Conservation (phyloP, 2,888 invertebrate species). For the Petrophora chlorosata region DNA sequence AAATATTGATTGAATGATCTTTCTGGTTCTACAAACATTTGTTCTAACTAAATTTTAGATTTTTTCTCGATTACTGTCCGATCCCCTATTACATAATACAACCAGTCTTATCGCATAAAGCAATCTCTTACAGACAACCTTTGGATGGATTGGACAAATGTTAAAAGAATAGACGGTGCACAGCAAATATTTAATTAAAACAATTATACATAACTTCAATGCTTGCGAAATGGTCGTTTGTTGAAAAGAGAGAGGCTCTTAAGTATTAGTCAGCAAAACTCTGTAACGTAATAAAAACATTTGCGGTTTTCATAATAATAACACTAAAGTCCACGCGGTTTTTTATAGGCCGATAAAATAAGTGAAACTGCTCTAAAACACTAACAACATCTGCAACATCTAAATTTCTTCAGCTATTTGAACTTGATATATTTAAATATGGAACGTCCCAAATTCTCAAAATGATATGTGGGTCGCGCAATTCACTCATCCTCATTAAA, state of each 20-base stretch:
- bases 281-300: not conserved
- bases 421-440: constrained; percentile 15
- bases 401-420: constrained; percentile 16
- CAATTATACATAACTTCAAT: no score
- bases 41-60: no score
- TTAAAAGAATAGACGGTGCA: no score
- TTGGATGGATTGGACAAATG: no score
- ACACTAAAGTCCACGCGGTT: constrained; percentile 1
- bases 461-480: constrained; percentile 57
- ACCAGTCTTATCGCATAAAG: no score
- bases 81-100: no score
- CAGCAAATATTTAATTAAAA: no score
- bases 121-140: no score
- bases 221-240: no score
- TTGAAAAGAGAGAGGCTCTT: not conserved
- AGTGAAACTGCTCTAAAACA: not conserved
- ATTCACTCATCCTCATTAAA: constrained; percentile 81
- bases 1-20: no score
- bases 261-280: not conserved
- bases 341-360: constrained; percentile 8
- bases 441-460: constrained; percentile 50
- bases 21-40: no score
- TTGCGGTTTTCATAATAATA: constrained; percentile 7
- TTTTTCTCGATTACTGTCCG: no score
- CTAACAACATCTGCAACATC: constrained; percentile 1